Evolutionary conservation across 1,140 invertebrate genomes (phyloP).

Genomic region (Macrobrachium nipponense): DNA sequence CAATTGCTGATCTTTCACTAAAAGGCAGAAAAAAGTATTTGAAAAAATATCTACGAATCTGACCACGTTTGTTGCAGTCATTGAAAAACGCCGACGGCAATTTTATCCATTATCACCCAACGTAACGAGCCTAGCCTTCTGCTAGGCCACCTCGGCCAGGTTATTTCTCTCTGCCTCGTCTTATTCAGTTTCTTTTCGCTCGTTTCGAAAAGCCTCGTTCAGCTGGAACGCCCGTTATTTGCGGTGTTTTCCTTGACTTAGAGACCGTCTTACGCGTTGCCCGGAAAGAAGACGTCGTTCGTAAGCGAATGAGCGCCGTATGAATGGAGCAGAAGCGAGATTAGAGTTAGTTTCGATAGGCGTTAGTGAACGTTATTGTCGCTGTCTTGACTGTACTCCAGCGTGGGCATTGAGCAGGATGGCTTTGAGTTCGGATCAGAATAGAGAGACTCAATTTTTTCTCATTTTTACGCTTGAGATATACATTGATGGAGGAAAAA

Average conservation of each 20-base stretch:
- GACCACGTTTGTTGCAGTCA: constrained; percentile 58
- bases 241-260: too few species aligned
- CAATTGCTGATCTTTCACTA: constrained; percentile 12
- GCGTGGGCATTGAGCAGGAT: constrained; percentile 20
- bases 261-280: neutral
- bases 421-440: constrained; percentile 52
- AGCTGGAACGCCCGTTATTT: neutral
- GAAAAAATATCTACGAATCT: constrained; percentile 53
- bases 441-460: constrained; percentile 55
- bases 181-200: neutral
- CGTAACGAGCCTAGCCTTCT: constrained; percentile 39
- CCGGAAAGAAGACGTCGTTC: too few species aligned
- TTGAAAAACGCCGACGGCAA: constrained; percentile 55
- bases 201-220: neutral
- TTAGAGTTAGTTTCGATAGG: neutral
- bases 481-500: neutral
- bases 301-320: too few species aligned
- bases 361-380: constrained; percentile 12
- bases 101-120: constrained; percentile 56
- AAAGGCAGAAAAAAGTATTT: neutral
- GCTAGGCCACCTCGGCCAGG: neutral
- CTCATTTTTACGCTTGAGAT: constrained; percentile 55
- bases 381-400: neutral
- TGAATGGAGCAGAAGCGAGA: neutral
- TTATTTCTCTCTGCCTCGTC: neutral